Base-by-base conservation (phyloP, 2,888 invertebrate species). In the Trachelus iudaicus region DNA sequence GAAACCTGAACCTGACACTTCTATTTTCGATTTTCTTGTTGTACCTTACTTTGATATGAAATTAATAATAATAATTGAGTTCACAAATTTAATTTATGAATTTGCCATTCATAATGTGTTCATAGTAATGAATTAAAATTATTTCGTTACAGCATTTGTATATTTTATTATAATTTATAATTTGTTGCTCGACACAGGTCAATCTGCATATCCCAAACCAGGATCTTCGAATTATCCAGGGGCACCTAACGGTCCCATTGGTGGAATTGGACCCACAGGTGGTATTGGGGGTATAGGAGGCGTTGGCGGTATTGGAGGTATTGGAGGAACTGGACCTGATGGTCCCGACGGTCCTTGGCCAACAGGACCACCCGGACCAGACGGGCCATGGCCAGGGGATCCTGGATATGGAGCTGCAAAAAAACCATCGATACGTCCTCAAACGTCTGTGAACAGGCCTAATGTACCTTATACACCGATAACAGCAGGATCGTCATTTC, bases 311-410 rank as follows among this genome's bases (percentile, higher is more conserved):
- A 84, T 87, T 12, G 89, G 90, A 9, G 85, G 86, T 35, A 87
- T 85, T 6, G 89, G 90, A 13, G 87, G 84, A 11, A 82, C 85
- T 6, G 86, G 88, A 77, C 84, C 86, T 9, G 85, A 86, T 73
- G 85, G 87, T 12, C 87, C 88, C 6, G 84, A 89, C 40, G 85
- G 86, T 11, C 88, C 89, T 11, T 88, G 89, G 82, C 90, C 90
- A 56, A 87, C 88, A 9, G 90, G 90, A 71, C 86, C 88, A 4
- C 89, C 90, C 1, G 90, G 90, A 11, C 90, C 89, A 1, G 85
- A 90, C 74, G 88, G 88, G 3, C 89, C 92, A 40, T 88, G 91
- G 85, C 90, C 90, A 23, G 92, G 92, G 4, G 89, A 90, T 78
- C 91, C 92, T 31, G 90, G 88, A 13, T 87, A 89, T 56, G 81